Evolutionary conservation across 2,888 invertebrate genomes (phyloP).

Genomic region (Petrolisthes manimaculis): DNA sequence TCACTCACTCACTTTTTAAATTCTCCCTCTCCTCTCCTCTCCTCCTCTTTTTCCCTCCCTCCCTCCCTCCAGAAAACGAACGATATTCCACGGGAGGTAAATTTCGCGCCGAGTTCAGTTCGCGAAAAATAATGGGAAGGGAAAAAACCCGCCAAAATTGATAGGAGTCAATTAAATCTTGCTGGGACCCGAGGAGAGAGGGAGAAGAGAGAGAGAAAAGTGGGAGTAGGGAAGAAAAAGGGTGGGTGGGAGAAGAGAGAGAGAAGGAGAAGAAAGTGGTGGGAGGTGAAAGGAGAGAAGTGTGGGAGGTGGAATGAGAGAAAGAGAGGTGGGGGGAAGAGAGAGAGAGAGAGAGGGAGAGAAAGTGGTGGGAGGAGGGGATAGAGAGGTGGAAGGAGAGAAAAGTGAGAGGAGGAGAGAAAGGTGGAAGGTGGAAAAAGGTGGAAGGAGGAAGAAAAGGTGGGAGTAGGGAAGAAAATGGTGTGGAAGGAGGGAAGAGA

Average conservation of each 20-base stretch:
- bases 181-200: neutral
- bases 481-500: neutral
- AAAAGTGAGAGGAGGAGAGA: too few relatives aligned
- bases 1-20: neutral
- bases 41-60: neutral
- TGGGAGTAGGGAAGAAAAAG: neutral
- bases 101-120: slow-evolving; percentile 8
- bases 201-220: neutral
- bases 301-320: neutral
- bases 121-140: neutral
- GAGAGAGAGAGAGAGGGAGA: neutral
- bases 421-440: neutral
- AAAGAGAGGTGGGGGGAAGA: neutral
- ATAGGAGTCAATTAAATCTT: slow-evolving; percentile 37
- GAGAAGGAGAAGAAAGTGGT: neutral
- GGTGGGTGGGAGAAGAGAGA: neutral
- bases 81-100: slow-evolving; percentile 4
- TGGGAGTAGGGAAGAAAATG: neutral
- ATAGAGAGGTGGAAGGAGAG: neutral
- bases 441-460: neutral
- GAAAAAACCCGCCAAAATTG: slow-evolving; percentile 24
- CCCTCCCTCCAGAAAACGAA: slow-evolving; percentile 9
- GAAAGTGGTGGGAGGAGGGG: neutral
- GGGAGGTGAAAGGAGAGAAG: neutral
- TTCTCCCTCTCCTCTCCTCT: neutral